A percentile compares a stretch with the other conserved stretches of the same genome.
These are phyloP conservation scores for Trachelus iudaicus DNA, from an alignment of 2,888 invertebrate genomes.

Conservation along the genomic window DNA sequence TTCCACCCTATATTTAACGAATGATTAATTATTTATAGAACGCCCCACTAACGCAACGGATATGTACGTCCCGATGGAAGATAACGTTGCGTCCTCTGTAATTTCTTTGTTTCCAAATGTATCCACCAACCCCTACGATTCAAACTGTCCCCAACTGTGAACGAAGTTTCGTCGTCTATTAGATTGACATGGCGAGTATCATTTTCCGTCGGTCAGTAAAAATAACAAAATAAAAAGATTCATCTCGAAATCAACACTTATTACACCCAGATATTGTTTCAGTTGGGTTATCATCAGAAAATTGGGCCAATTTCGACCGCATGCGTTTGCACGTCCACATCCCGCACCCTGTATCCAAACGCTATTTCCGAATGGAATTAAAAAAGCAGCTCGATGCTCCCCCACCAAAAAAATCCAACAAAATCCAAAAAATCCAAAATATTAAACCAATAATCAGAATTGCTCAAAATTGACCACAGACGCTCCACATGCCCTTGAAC, in stretches of 20 bases:
- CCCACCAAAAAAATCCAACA: rapidly evolving
- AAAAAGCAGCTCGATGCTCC: neutral
- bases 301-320: neutral
- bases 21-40: conserved; percentile 57
- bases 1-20: conserved; percentile 48
- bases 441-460: neutral
- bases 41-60: conserved; percentile 36
- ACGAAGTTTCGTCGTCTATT: neutral
- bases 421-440: neutral
- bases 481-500: neutral
- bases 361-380: neutral
- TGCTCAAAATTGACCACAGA: neutral
- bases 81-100: conserved; percentile 33
- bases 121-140: neutral
- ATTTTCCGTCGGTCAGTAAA: neutral
- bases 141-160: neutral
- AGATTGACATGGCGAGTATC: neutral
- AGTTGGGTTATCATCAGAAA: neutral
- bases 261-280: neutral
- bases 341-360: neutral
- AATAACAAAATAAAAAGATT: neutral
- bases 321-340: neutral
- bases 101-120: conserved; percentile 38
- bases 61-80: conserved; percentile 30
- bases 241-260: neutral